Base-by-base conservation (phyloP, 2,888 invertebrate species). In the Blastobasis lacticolella region DNA sequence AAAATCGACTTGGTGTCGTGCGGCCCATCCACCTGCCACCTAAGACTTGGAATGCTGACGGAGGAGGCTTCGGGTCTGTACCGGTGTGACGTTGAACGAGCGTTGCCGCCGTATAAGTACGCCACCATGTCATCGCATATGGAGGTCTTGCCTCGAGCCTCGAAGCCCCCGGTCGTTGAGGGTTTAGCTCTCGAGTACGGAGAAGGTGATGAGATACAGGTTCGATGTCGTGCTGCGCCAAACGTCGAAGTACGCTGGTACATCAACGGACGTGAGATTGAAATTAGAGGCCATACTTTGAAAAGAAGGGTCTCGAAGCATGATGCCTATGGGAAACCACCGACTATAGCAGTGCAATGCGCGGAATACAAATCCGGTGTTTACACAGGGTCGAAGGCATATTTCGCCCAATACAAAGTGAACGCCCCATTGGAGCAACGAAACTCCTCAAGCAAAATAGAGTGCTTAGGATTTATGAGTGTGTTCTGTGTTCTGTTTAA, bases 341-440 rank as follows among this genome's bases (percentile, higher is more conserved):
- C 89, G 57, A 80, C 82, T 67, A 70, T 91, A 49, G 88, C 78
- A 57, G 81, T 75, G 64, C 90, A 69, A 61, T 91, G 81, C 76
- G 90, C 81, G 45, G 90, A 72, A 69, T 88, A 63, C 64, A 82
- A 84, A 7, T 81, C 85, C 43, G 90, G 90, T 1, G 90, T 86
- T 69, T 54, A 79, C 10, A 71, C 71, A 6, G 81, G 81, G 1
- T 86, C 88, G 0, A 78, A 73, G 43, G 71, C 76, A 57, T 64
- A 64, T 36, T 77, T 69, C 52, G 84, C 78, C 0, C 61, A 62
- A 1, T 86, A 84, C 85, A 23, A 23, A 23, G 23, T 23, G 23
- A 23, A 23, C 23, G 23, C 23, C 2, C 23, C 23, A 23, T 23
- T 23, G 23, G 23, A 23, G 23, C 23, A 23, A 23, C 23, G 23